Evolutionary conservation across 2,888 invertebrate genomes (phyloP).

Genomic region (Synanthedon myopaeformis): DNA sequence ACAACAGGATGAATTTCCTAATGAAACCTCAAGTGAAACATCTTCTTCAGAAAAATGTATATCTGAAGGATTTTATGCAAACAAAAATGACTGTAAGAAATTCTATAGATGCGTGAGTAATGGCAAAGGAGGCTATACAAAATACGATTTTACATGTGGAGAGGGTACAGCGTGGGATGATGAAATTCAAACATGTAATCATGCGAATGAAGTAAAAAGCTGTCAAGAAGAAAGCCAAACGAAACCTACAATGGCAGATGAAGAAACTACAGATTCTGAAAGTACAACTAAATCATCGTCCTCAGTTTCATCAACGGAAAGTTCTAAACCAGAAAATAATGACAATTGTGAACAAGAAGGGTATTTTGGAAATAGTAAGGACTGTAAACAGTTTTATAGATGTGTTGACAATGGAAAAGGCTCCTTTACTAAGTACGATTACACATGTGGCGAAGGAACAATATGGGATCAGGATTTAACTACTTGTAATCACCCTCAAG

Average conservation of each 20-base stretch:
- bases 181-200: conserved; percentile 63
- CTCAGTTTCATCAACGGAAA: conserved; percentile 2
- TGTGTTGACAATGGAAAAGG: conserved; percentile 60
- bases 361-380: conserved; percentile 71
- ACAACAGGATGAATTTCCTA: conserved; percentile 21
- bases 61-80: conserved; percentile 57
- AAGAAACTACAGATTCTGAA: conserved; percentile 17
- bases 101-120: conserved; percentile 64
- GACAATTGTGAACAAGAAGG: conserved; percentile 60
- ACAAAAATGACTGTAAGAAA: conserved; percentile 54
- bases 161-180: conserved; percentile 72
- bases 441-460: conserved; percentile 70
- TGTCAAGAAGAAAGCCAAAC: conserved; percentile 23
- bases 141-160: conserved; percentile 68
- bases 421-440: conserved; percentile 55
- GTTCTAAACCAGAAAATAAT: conserved; percentile 2
- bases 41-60: conserved; percentile 25
- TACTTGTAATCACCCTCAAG: conserved; percentile 55
- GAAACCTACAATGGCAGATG: conserved; percentile 22
- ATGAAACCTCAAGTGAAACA: conserved; percentile 12
- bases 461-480: conserved; percentile 75
- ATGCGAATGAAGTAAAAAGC: conserved; percentile 53
- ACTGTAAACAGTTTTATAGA: conserved; percentile 77
- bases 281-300: conserved; percentile 7
- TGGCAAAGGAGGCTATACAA: conserved; percentile 51